Evolutionary conservation across 2,888 invertebrate species (phyloP), one percentile per base, ranked within the genome.

Genomic region (Coenonympha glycerion): DNA sequence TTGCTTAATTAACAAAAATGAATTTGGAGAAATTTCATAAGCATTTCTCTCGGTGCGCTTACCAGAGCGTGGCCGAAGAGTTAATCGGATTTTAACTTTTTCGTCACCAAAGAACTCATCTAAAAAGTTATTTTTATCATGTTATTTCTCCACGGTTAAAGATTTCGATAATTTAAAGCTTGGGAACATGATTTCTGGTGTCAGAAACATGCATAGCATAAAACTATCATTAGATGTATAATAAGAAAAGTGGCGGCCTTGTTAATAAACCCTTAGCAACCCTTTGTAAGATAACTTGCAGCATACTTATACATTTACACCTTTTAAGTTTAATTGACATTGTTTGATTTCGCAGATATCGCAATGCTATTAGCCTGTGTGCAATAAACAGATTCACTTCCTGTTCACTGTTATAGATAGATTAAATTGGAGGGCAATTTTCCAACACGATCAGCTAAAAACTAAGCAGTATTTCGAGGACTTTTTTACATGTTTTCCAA

Each of bases 31-130:
- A 11, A 19, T 41, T 41, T 30, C 30, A 41, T 41, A 30, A 28
- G 41, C 28, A 41, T 30, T 41, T 41, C 30, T 41, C 41, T 19
- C 18, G 30, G 11, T 13, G 13, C 37, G 39, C 11, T 45, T 19
- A 47, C 28, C 49, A 49, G 55, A 52, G 49, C 49, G 44, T 39
- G 40, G 33, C 48, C 37, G 26, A 30, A 16, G 30, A 41, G 13
- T 30, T 21, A 41, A 30, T 41, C 26, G 13, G 30, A 41, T 41
- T 30, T 41, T 24, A 24, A 41, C 28, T 41, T 41, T 41, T 41
- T 41, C 19, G 19, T 41, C 41, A 19, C 19, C 41, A 18, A 41
- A 41, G 8, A 30, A 41, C 18, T 41, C 28, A n/a, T 41, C 19
- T 8, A 41, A 24, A 6, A 30, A 13, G 30, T 18, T 13, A n/a